Evolutionary conservation across 2,888 invertebrate species (phyloP).

Genomic region (Rhingia campestris): DNA sequence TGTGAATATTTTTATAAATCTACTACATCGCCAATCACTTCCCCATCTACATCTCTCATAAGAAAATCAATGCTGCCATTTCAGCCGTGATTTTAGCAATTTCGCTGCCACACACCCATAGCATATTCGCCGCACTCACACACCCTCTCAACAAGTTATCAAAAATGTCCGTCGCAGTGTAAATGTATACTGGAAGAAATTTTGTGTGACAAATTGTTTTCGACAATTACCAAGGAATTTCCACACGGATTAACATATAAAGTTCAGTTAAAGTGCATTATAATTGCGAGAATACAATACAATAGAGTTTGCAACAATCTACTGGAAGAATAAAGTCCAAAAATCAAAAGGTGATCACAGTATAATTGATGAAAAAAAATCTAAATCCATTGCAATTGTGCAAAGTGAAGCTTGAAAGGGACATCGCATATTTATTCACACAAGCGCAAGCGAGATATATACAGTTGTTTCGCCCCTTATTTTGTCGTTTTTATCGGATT

Average conservation of each 20-base stretch:
- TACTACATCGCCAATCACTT: not conserved
- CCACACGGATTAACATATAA: constrained; percentile 45
- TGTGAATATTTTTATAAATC: too few species aligned
- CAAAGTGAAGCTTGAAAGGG: constrained; percentile 57
- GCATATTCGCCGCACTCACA: constrained; percentile 63
- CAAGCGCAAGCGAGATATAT: constrained; percentile 41
- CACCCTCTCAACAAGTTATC: constrained; percentile 73
- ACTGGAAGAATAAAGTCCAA: constrained; percentile 39
- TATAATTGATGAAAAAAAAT: constrained; percentile 36
- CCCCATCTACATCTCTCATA: constrained; percentile 11
- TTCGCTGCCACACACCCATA: constrained; percentile 56
- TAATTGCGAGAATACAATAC: constrained; percentile 31
- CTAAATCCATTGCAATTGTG: constrained; percentile 65
- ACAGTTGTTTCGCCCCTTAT: constrained; percentile 65
- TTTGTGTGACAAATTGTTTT: constrained; percentile 69
- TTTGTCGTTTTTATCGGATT: constrained; percentile 36
- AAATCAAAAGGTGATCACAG: constrained; percentile 66
- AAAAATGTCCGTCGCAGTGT: constrained; percentile 73
- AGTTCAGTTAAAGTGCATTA: constrained; percentile 53
- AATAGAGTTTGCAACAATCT: constrained; percentile 24
- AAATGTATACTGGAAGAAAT: constrained; percentile 50
- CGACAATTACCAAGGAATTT: constrained; percentile 51
- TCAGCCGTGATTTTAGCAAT: constrained; percentile 12
- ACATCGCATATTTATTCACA: constrained; percentile 5
- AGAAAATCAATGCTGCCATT: constrained; percentile 49